A percentile compares a stretch with the other conserved stretches of the same genome.
phyloP scores from a whole-genome alignment of 2,113 vertebrate species.

The Entosphenus tridentatus region DNA sequence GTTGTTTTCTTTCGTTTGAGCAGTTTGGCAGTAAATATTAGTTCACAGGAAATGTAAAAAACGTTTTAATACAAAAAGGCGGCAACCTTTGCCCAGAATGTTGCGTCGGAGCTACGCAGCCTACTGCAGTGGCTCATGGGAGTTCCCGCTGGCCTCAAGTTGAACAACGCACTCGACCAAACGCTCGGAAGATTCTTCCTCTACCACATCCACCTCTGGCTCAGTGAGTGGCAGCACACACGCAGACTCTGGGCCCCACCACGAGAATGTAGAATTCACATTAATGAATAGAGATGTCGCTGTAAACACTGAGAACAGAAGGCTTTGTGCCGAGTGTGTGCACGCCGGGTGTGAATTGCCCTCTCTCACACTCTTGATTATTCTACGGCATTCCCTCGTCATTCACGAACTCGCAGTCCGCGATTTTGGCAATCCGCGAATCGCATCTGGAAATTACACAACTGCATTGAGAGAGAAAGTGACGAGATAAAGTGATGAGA shows the following conservation, averaged over 20 bases:
- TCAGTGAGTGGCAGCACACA: constrained; percentile 40
- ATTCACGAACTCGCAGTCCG: too few relatives aligned
- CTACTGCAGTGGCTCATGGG: constrained; percentile 97
- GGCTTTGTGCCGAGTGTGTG: too few relatives aligned
- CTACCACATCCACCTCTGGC: constrained; percentile 96
- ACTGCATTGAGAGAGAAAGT: too few relatives aligned
- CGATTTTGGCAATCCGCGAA: too few relatives aligned
- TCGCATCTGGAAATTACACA: too few relatives aligned
- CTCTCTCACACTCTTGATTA: too few relatives aligned
- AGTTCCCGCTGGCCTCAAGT: constrained; percentile 77
- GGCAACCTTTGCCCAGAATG: constrained; percentile 20
- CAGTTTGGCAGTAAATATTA: not conserved
- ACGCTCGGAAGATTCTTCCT: constrained; percentile 89
- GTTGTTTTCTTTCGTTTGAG: not conserved
- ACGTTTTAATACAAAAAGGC: not conserved
- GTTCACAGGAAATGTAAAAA: not conserved
- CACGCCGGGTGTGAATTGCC: too few relatives aligned
- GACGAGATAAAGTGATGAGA: too few relatives aligned
- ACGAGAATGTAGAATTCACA: not conserved
- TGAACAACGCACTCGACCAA: constrained; percentile 81
- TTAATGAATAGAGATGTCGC: too few relatives aligned
- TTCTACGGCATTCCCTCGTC: too few relatives aligned
- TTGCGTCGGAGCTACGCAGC: constrained; percentile 58
- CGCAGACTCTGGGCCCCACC: not conserved
- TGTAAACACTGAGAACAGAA: too few relatives aligned